phyloP scores from a whole-genome alignment of 2,888 invertebrate species.

The Sinentomon sp. region DNA sequence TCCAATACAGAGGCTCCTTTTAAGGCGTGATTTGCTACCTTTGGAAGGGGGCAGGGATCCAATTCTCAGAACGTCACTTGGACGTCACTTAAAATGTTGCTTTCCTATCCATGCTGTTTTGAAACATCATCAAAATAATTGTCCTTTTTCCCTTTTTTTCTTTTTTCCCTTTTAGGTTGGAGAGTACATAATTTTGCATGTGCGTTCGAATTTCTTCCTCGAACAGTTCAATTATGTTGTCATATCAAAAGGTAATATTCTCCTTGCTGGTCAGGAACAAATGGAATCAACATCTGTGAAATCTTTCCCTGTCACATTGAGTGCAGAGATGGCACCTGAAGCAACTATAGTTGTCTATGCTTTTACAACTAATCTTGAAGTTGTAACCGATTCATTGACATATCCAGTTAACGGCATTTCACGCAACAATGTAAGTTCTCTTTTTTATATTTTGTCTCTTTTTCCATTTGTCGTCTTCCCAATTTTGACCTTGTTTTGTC shows the following conservation, averaged over 20 bases:
- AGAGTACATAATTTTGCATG: constrained; percentile 79
- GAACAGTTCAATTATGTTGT: constrained; percentile 70
- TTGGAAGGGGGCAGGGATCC: too few species aligned
- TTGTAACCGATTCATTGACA: constrained; percentile 76
- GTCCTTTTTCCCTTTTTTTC: constrained; percentile 2
- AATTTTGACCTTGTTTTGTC: too few species aligned
- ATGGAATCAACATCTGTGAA: constrained; percentile 44
- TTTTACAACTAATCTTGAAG: constrained; percentile 45
- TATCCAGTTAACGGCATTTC: constrained; percentile 89
- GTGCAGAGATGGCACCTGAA: constrained; percentile 75
- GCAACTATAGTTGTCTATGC: constrained; percentile 72
- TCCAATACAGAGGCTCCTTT: too few species aligned
- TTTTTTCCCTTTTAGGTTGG: constrained; percentile 34
- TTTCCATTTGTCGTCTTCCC: too few species aligned
- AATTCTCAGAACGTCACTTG: too few species aligned
- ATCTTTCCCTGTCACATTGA: constrained; percentile 43
- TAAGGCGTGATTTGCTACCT: too few species aligned
- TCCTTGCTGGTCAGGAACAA: constrained; percentile 53
- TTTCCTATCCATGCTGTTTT: constrained; percentile 1
- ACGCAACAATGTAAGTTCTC: constrained; percentile 43
- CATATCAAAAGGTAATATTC: constrained; percentile 70
- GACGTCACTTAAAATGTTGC: too few species aligned
- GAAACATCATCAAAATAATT: background rate
- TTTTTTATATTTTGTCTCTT: too few species aligned
- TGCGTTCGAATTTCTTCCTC: constrained; percentile 67